Evolutionary conservation across 2,888 invertebrate species (phyloP).

Genomic region (Globia sparganii): DNA sequence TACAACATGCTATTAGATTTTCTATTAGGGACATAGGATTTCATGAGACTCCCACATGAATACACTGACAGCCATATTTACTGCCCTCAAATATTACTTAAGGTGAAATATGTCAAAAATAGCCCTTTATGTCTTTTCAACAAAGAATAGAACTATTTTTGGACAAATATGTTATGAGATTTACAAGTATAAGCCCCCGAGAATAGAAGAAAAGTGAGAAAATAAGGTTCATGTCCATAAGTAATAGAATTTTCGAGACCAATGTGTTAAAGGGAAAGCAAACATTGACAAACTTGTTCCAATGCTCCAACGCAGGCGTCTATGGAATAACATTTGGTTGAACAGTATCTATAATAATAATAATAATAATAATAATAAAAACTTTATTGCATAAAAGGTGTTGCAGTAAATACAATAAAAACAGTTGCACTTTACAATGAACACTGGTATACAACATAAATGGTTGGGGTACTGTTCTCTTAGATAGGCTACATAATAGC

Average conservation of each 20-base stretch:
- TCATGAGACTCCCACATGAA: constrained; percentile 42
- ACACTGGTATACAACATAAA: too few species aligned
- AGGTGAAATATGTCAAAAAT: constrained; percentile 32
- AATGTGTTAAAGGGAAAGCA: constrained; percentile 15
- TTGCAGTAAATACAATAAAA: too few species aligned
- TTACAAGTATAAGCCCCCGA: constrained; percentile 29
- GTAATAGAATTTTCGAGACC: constrained; percentile 29
- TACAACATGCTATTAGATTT: constrained; percentile 24
- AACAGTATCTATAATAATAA: neutral
- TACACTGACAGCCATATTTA: constrained; percentile 48
- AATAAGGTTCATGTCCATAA: constrained; percentile 31
- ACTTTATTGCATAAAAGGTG: too few species aligned
- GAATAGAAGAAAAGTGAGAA: constrained; percentile 28
- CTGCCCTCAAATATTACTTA: constrained; percentile 42
- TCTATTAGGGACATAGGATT: constrained; percentile 33
- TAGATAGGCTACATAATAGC: too few species aligned
- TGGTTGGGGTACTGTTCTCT: too few species aligned
- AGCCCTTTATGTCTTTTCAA: constrained; percentile 28
- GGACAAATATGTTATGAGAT: constrained; percentile 18
- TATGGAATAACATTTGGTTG: neutral
- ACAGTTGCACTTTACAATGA: too few species aligned
- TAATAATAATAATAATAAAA: too few species aligned
- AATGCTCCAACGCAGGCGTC: neutral
- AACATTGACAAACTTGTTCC: constrained; percentile 37
- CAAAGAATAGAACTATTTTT: constrained; percentile 27